Evolutionary conservation across 1,140 invertebrate genomes (phyloP).

Genomic region (Neodiprion virginianus): DNA sequence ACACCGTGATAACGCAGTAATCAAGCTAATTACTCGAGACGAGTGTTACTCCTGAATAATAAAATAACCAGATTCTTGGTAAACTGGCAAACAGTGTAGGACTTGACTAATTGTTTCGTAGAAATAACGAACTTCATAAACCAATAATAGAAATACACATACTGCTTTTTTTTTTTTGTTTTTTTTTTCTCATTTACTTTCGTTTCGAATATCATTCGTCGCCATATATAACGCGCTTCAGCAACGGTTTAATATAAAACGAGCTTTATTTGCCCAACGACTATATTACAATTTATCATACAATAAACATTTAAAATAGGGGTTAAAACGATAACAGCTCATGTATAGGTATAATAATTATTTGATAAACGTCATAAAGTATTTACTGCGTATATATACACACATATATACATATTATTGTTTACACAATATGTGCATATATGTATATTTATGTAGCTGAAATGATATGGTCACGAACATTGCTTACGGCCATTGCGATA

Average conservation of each 20-base stretch:
- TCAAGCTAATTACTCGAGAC: no score
- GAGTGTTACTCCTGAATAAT: no score
- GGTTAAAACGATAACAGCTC: slow-evolving; percentile 47
- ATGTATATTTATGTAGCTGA: neutral
- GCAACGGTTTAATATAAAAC: slow-evolving; percentile 35
- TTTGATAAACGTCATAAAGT: slow-evolving; percentile 21
- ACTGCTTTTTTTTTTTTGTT: no score
- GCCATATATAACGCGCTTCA: no score
- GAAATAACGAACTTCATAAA: no score
- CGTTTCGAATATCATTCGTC: no score
- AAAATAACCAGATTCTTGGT: no score
- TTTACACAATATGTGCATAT: neutral
- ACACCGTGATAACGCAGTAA: no score
- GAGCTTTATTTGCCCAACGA: slow-evolving; percentile 59
- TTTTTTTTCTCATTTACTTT: no score
- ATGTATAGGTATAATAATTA: slow-evolving; percentile 37
- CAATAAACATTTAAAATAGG: slow-evolving; percentile 58
- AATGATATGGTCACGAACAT: neutral
- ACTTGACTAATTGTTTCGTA: no score
- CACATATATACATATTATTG: slow-evolving; percentile 21
- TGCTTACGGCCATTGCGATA: neutral
- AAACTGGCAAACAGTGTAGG: no score
- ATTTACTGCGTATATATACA: slow-evolving; percentile 24
- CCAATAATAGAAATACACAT: no score
- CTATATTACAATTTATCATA: slow-evolving; percentile 59